These are phyloP conservation scores for Bombus cullumanus DNA, from an alignment of 1,140 invertebrate genomes.

Conservation along the genomic window DNA sequence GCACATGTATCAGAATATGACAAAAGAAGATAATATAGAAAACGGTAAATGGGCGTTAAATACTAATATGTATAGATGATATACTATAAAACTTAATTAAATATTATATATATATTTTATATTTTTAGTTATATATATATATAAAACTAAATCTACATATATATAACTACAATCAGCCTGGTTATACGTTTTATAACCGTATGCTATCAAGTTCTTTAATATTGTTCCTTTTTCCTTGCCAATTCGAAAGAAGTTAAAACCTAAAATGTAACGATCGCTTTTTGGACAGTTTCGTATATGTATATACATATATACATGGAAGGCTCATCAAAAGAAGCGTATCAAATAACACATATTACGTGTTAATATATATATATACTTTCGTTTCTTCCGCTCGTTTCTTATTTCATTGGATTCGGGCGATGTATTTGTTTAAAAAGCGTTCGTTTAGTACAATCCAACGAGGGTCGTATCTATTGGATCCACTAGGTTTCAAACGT, in stretches of 20 bases:
- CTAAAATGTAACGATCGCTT: background rate
- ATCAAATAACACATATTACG: background rate
- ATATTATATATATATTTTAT: background rate
- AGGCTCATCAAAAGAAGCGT: background rate
- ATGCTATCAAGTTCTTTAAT: slow-evolving; percentile 8
- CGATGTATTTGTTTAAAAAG: background rate
- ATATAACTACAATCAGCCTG: background rate
- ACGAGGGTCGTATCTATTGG: background rate
- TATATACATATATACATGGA: background rate
- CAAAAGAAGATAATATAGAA: background rate
- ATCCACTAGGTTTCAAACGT: slow-evolving; percentile 5
- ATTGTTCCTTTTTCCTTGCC: background rate
- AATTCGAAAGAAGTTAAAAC: slow-evolving; percentile 17
- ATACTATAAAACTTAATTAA: background rate
- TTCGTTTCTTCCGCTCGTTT: background rate
- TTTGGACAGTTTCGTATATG: background rate
- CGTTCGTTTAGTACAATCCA: background rate
- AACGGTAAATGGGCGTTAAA: background rate
- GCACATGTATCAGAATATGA: slow-evolving; percentile 6
- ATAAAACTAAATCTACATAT: too few species aligned
- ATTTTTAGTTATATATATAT: too few species aligned
- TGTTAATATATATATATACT: background rate
- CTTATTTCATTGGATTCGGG: background rate
- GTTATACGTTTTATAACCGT: slow-evolving; percentile 6
- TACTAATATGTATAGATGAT: background rate